Conservation (phyloP, 2,888 invertebrate species). For the Cephus sareptanus region DNA sequence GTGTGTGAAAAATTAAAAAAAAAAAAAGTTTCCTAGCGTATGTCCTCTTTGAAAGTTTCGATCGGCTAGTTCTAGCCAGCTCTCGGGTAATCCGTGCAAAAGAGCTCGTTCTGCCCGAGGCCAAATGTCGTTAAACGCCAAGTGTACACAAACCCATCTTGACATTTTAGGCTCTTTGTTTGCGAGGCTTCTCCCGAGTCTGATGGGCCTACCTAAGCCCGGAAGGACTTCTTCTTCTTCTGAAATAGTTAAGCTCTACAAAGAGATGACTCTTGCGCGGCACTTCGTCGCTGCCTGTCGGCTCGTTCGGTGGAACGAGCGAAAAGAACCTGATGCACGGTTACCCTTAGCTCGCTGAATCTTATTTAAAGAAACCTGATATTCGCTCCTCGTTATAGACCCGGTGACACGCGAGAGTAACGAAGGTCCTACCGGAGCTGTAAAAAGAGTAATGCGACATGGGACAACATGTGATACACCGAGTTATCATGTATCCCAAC, state of each 20-base stretch:
- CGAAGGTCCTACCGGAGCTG: neutral
- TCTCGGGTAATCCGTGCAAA: neutral
- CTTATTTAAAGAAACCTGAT: neutral
- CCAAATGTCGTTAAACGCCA: neutral
- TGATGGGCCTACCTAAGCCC: slow-evolving; percentile 11
- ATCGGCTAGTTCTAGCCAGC: neutral
- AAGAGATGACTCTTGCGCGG: slow-evolving; percentile 22
- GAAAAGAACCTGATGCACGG: neutral
- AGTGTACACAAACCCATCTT: slow-evolving; percentile 25
- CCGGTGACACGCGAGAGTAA: neutral
- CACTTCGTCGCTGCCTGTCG: neutral
- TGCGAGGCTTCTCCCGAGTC: slow-evolving; percentile 27
- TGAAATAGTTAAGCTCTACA: slow-evolving; percentile 47
- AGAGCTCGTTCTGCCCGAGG: neutral
- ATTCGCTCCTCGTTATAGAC: neutral
- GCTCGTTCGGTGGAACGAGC: neutral
- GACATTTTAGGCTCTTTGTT: slow-evolving; percentile 38
- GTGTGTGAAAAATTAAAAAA: neutral
- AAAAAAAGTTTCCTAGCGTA: too few relatives aligned
- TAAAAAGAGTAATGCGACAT: neutral
- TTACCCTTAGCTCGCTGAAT: neutral
- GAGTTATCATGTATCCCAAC: neutral
- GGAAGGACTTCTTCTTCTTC: slow-evolving; percentile 27
- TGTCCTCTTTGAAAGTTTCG: neutral
- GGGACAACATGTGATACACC: neutral